phyloP scores from a whole-genome alignment of 2,888 invertebrate species.

The Lasioglossum malachurum region DNA sequence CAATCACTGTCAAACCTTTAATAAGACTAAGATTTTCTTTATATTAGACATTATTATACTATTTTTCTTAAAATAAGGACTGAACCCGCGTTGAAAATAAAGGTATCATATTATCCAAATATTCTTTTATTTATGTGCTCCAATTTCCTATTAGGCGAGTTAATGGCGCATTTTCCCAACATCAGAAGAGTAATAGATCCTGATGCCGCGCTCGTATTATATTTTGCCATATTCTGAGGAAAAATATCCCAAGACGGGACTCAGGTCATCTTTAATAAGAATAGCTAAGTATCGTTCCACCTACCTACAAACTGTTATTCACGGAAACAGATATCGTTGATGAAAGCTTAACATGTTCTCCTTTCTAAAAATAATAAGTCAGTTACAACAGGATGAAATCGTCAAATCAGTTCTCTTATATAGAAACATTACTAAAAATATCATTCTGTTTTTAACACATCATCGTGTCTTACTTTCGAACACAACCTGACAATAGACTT shows the following conservation, averaged over 20 bases:
- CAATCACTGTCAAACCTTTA: neutral
- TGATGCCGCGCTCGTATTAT: neutral
- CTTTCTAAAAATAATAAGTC: neutral
- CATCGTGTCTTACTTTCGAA: neutral
- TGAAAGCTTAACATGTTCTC: neutral
- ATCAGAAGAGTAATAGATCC: neutral
- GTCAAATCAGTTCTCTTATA: neutral
- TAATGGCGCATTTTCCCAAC: neutral
- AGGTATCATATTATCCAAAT: slow-evolving; percentile 4
- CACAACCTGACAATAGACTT: neutral
- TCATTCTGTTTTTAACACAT: neutral
- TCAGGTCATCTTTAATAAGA: neutral
- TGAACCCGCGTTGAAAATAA: neutral
- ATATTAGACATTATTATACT: neutral
- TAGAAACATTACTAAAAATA: neutral
- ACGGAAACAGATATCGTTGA: neutral
- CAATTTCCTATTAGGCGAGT: slow-evolving; percentile 8
- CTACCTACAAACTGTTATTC: neutral
- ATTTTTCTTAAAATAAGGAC: neutral
- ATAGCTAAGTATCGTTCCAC: neutral
- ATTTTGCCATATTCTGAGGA: slow-evolving; percentile 5
- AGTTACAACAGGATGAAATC: neutral
- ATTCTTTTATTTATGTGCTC: slow-evolving; percentile 2
- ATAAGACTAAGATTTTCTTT: neutral
- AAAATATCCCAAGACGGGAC: neutral